These are phyloP conservation scores for Dicycla oo DNA, from an alignment of 2,888 invertebrate species.

Conservation along the genomic window DNA sequence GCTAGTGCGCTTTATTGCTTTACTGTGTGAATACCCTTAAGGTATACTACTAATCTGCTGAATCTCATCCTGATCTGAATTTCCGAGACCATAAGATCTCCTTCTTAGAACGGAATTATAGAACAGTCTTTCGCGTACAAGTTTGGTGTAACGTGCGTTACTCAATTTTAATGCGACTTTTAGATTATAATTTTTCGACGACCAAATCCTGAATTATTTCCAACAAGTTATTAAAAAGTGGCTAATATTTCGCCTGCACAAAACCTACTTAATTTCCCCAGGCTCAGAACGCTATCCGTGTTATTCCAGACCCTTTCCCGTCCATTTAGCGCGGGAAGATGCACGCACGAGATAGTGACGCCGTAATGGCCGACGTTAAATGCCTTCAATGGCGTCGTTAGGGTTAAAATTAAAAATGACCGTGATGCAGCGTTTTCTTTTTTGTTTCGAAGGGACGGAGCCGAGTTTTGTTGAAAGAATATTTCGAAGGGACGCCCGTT, in stretches of 20 bases:
- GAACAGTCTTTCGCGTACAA: not conserved
- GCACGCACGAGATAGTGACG: slow-evolving; percentile 82
- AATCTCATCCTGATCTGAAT: too few species aligned
- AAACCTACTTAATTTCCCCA: slow-evolving; percentile 58
- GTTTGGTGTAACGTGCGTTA: not conserved
- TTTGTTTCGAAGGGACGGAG: slow-evolving; percentile 84
- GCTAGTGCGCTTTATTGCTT: too few species aligned
- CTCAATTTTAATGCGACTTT: not conserved
- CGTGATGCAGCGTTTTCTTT: slow-evolving; percentile 89
- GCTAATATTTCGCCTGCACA: slow-evolving; percentile 45
- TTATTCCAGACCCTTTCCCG: slow-evolving; percentile 76
- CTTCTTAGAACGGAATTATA: not conserved
- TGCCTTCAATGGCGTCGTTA: slow-evolving; percentile 88
- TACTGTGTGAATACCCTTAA: too few species aligned
- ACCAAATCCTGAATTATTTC: slow-evolving; percentile 28
- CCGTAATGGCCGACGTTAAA: slow-evolving; percentile 84
- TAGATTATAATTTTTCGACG: not conserved
- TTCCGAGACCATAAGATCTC: too few species aligned
- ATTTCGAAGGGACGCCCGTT: slow-evolving; percentile 85
- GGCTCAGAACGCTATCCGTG: slow-evolving; percentile 62
- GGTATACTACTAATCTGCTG: too few species aligned
- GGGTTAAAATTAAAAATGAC: slow-evolving; percentile 89
- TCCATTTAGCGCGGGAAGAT: slow-evolving; percentile 83
- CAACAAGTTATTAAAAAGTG: slow-evolving; percentile 31
- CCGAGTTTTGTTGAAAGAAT: slow-evolving; percentile 86